phyloP scores from a whole-genome alignment of 2,113 vertebrate genomes.

The Myanophis thanlyinensis region DNA sequence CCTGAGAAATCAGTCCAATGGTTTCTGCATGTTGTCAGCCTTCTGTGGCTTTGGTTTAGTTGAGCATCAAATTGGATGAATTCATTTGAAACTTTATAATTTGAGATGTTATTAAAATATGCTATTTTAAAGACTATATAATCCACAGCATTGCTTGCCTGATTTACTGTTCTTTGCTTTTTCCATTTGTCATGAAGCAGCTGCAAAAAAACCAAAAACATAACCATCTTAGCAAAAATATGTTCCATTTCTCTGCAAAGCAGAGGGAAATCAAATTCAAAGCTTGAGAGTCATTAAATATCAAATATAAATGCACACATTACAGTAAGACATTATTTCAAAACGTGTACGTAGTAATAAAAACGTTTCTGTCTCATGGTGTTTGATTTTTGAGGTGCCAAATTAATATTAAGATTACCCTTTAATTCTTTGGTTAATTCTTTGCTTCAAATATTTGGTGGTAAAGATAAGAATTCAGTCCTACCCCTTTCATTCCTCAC shows the following conservation, averaged over 20 bases:
- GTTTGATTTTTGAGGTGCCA: conserved; percentile 71
- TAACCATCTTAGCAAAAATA: conserved; percentile 58
- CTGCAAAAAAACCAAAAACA: conserved; percentile 50
- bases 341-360: conserved; percentile 67
- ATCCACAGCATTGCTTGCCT: conserved; percentile 44
- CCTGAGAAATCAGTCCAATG: neutral
- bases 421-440: neutral
- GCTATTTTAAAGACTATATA: conserved; percentile 54
- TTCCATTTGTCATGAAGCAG: conserved; percentile 55
- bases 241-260: conserved; percentile 59
- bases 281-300: conserved; percentile 74
- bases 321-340: conserved; percentile 71
- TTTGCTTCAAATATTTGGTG: neutral
- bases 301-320: conserved; percentile 76
- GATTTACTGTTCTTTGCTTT: conserved; percentile 56
- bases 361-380: conserved; percentile 70
- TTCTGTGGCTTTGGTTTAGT: conserved; percentile 44
- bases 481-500: neutral
- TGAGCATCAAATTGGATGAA: conserved; percentile 44
- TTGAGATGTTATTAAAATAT: conserved; percentile 58
- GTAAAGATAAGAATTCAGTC: neutral
- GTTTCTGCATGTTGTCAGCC: neutral
- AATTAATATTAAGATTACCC: conserved; percentile 68
- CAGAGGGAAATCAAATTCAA: conserved; percentile 71
- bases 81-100: conserved; percentile 51